Evolutionary conservation across 2,888 invertebrate species (phyloP), one percentile per base, ranked within the genome.

Genomic region (Endotricha flammealis): DNA sequence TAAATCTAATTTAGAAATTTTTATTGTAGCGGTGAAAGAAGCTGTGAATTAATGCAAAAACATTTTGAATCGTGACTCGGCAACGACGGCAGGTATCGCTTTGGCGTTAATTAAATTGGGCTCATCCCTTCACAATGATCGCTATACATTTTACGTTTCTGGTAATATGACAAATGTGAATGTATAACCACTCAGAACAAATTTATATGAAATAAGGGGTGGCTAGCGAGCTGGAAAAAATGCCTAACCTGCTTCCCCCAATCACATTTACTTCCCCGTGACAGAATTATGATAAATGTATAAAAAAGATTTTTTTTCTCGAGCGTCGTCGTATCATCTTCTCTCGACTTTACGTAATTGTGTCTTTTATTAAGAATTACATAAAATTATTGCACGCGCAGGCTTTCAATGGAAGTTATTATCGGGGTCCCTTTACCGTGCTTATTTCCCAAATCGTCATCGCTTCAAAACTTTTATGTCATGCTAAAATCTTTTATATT

Each of bases 221-320:
- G 70, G 52, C 57, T 59, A 59, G 47, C 65, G 59, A 65, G 64
- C 64, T 67, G 75, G 69, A 77, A 81, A 75, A 72, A 76, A 74
- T 69, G 66, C 70, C 69, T 73, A 74, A 78, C 73, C 71, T 74
- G 67, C 57, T 69, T 64, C 61, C 61, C 64, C 64, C 67, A 71
- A 75, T 77, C 77, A 73, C 70, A 75, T 77, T 75, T 62, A 66
- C 67, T 68, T 62, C 64, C 46, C 60, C 53, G 57, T 57, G 52
- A 60, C 61, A 64, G 60, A 63, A 65, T 68, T 64, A 70, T 73
- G 67, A 70, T 64, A 57, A 69, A 74, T 70, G 66, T 63, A 66
- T 50, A 48, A 57, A 60, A 57, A 55, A 51, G 49, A 44, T 50
- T 51, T 48, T 43, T n/a, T 46, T 44, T 36, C 39, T 43, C 31